phyloP scores from a whole-genome alignment of 2,113 vertebrate genomes.

The Bubo scandiacus region DNA sequence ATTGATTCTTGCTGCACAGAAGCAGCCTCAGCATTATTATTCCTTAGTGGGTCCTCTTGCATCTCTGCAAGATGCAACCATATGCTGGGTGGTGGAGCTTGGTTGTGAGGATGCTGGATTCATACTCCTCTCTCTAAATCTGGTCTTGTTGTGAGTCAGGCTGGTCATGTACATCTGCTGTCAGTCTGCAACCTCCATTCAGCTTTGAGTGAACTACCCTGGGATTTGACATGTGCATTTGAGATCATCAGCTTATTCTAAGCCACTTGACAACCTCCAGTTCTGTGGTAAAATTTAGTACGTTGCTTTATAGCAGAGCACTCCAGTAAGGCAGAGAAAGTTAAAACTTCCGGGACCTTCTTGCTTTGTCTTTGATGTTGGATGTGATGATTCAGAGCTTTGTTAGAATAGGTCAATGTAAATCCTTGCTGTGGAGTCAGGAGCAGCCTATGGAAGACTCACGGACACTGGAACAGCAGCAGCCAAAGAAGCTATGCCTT shows the following conservation, averaged over 20 bases:
- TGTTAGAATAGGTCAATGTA: not conserved
- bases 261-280: not conserved
- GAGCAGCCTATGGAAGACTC: not conserved
- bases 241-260: not conserved
- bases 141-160: not conserved
- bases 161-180: not conserved
- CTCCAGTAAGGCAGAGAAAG: not conserved
- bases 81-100: not conserved
- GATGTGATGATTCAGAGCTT: not conserved
- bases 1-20: not conserved
- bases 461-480: not conserved
- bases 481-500: not conserved
- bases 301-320: not conserved
- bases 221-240: not conserved
- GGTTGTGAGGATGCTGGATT: not conserved
- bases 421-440: not conserved
- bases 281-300: not conserved
- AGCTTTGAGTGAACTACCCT: not conserved
- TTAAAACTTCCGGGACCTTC: not conserved
- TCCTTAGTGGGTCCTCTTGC: not conserved
- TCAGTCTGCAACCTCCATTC: not conserved
- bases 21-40: not conserved
- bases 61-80: not conserved
- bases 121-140: not conserved
- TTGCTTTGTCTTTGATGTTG: not conserved